Evolutionary conservation across 2,113 vertebrate genomes (phyloP), one percentile per base, ranked within the genome.

Genomic region (Cavia porcellus): DNA sequence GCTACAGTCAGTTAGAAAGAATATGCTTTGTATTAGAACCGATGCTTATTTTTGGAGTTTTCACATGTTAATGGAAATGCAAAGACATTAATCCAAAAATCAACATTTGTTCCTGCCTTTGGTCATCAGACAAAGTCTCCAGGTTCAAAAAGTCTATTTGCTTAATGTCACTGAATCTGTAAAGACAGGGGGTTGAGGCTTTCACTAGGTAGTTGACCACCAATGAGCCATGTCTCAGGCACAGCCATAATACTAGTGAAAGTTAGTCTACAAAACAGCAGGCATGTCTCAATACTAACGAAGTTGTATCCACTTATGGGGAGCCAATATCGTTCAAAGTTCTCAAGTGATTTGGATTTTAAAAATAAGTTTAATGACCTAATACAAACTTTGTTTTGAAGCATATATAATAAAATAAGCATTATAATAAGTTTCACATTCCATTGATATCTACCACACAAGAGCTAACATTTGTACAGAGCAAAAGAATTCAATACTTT

Each of bases 221-320:
- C 79, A 38, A 22, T 3, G 15, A 24, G 38, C 20, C 38, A 22
- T 35, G 7, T 66, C 25, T 64, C 9, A 30, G 32, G 11, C 7
- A 89, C 19, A 45, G 13, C 19, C 25, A 24, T 7, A 1, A 11
- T 35, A 25, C 20, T 17, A 32, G 13, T n/a, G 20, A 83, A 25
- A 28, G 14, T 5, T 15, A 66, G 17, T 10, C 20, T 68, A 4
- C 7, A 3, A 8, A 45, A 25, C 5, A 14, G 45, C 13, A 79
- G 5, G 11, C 6, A 17, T 7, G 0, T 28, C 6, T 17, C 15
- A 3, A 9, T 70, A 50, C 7, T 1, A 35, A 24, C 3, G 28
- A 47, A 64, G 11, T 10, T 25, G 10, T 28, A 7, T n/a, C 38
- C 17, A 12, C 15, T 66, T 80, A 17, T 7, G 45, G 66, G 20